Percentiles rank a stretch among this genome's conserved stretches.
Evolutionary conservation across 2,888 invertebrate species (phyloP).

Genomic region (Pyrocoelia pectoralis): DNA sequence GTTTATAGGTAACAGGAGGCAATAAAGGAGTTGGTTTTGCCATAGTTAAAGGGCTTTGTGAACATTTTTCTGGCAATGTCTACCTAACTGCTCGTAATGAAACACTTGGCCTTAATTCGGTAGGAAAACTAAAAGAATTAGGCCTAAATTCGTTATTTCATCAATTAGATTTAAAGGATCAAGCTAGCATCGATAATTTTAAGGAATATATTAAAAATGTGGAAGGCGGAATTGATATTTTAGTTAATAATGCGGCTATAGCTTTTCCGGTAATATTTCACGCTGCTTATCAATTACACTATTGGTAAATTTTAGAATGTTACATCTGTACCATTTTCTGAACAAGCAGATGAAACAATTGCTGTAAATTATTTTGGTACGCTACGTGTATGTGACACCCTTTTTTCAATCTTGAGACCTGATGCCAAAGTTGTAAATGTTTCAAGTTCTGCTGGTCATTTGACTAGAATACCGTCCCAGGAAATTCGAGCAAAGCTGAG

Average conservation of each 20-base stretch:
- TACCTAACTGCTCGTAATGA: conserved; percentile 73
- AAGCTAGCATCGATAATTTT: conserved; percentile 66
- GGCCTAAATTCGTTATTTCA: conserved; percentile 68
- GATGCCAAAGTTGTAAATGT: conserved; percentile 80
- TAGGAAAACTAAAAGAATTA: conserved; percentile 65
- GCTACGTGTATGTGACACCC: conserved; percentile 68
- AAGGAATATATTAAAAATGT: conserved; percentile 66
- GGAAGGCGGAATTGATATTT: conserved; percentile 74
- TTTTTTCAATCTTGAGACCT: conserved; percentile 75
- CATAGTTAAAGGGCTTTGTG: conserved; percentile 71
- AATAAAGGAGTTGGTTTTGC: conserved; percentile 77
- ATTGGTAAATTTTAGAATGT: conserved; percentile 28
- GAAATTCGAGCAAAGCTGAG: conserved; percentile 65
- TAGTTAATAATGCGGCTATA: conserved; percentile 63
- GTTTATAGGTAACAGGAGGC: conserved; percentile 70
- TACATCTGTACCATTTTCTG: conserved; percentile 68
- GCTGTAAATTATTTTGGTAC: conserved; percentile 75
- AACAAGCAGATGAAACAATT: conserved; percentile 76
- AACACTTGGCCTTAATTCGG: conserved; percentile 66
- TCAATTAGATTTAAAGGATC: conserved; percentile 73
- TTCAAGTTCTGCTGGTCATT: conserved; percentile 73
- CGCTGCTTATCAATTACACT: too few species aligned
- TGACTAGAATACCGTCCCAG: conserved; percentile 67
- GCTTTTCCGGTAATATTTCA: conserved; percentile 21
- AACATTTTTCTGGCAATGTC: conserved; percentile 71